Base-by-base conservation (phyloP, 1,140 invertebrate species). In the Caenorhabditis tropicalis region DNA sequence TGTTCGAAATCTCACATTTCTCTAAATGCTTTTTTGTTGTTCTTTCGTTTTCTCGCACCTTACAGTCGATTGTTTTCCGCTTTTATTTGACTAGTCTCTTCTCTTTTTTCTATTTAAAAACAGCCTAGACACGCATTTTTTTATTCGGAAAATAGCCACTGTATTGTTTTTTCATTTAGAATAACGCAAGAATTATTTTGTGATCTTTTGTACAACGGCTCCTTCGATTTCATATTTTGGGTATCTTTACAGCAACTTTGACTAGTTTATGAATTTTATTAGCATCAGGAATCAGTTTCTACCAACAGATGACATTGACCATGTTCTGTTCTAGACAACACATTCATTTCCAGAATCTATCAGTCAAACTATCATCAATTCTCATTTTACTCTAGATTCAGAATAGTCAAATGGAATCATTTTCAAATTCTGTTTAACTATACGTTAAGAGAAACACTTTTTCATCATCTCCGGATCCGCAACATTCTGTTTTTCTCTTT, bases 11-110 rank as follows among this genome's bases (percentile, higher is more conserved):
- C n/a, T 74, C 65, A 74, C 33, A 74, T 43, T 74, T 19, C 36
- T 36, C 53, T 56, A 74, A 74, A 19, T 74, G 9, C n/a, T 74
- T 74, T 74, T 74, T 74, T 74, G 36, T 74, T 43, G 65, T 43
- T 74, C 65, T 74, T 74, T 43, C 29, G 36, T 46, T 43, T 74
- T 74, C 36, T 74, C n/a, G 36, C 33, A 74, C 65, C 36, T 70
- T 36, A 19, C 15, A 27, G 33, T 39, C 29, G 39, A 36, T 9
- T 46, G 9, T 16, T 46, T 51, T 12, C 36, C 58, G 58, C 29
- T n/a, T 65, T 29, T 74, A 74, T 74, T 74, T 74, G 65, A n/a
- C 7, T 74, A 36, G 65, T 21, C 36, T 74, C 36, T 27, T 36
- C 60, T 0, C 29, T 58, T 70, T 70, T 31, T 74, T n/a, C 10